Percentiles rank a stretch among this genome's conserved stretches.
Conservation (phyloP, 1,140 invertebrate species). For the Drosophila erecta region DNA sequence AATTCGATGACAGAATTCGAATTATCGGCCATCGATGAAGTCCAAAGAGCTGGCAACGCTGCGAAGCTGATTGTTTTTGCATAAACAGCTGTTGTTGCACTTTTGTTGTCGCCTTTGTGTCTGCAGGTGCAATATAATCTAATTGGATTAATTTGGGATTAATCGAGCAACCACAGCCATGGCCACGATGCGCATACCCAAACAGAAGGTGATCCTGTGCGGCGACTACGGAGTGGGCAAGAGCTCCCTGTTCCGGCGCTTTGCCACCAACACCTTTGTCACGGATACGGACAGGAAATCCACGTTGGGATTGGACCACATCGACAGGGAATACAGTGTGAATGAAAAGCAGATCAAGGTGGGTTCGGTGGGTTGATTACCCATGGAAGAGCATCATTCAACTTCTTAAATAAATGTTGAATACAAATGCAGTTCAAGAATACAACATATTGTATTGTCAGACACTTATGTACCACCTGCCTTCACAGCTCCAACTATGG, state of each 20-base stretch:
- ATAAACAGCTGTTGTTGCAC: slow-evolving; percentile 50
- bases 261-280: slow-evolving; percentile 94
- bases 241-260: slow-evolving; percentile 95
- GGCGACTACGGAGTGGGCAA: slow-evolving; percentile 98
- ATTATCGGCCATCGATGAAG: slow-evolving; percentile 1
- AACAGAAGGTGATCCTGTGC: slow-evolving; percentile 97
- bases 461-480: background rate
- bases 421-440: too few relatives aligned
- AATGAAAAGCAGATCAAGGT: slow-evolving; percentile 92
- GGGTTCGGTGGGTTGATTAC: slow-evolving; percentile 29
- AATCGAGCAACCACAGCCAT: slow-evolving; percentile 84
- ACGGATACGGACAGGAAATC: slow-evolving; percentile 92
- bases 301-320: slow-evolving; percentile 96
- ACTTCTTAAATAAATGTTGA: too few relatives aligned
- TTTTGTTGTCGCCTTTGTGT: slow-evolving; percentile 63
- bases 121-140: slow-evolving; percentile 40
- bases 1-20: slow-evolving; percentile 7
- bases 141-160: slow-evolving; percentile 58
- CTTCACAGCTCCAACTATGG: slow-evolving; percentile 92
- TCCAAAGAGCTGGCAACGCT: background rate
- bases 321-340: slow-evolving; percentile 91
- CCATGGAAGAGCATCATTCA: too few relatives aligned
- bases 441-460: background rate
- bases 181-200: slow-evolving; percentile 93
- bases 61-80: slow-evolving; percentile 9